Base-by-base conservation (phyloP, 2,797 vertebrate genomes). In the Poecilia wingei region DNA sequence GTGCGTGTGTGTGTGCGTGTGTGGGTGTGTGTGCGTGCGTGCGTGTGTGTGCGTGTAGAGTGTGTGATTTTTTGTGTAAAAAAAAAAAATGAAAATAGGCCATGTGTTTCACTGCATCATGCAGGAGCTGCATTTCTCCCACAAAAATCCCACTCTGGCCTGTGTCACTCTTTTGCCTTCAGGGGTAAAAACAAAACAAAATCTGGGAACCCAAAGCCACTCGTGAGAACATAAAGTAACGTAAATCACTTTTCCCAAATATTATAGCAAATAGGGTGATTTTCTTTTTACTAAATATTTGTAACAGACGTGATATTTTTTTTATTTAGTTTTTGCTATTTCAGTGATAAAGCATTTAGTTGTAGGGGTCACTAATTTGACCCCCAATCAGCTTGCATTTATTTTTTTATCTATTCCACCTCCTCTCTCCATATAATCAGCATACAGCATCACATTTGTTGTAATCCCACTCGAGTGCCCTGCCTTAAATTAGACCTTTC, bases 141-240 rank as follows among this genome's bases (percentile, higher is more conserved):
- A 87, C 85, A 86, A 84, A 53, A 93, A 88, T 94, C 91, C 80
- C 88, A 92, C 87, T 92, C 95, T 95, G 95, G 93, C 87, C 91
- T 94, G 85, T 93, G 93, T 95, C 94, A 95, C 90, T 90, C 84
- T 45, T 82, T 82, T 87, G 93, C 92, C 93, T 91, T 83, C 1
- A 91, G 92, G 92, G 88, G 84, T 81, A 85, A 92, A 87, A 92
- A 91, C 93, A 53, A 51, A 92, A 89, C 91, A 91, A 93, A 93
- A 90, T 91, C 93, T 95, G 94, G 88, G 95, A 96, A 96, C 92
- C 73, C 73, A 16, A 43, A 93, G 80, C 43, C 89, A 80, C 86
- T 77, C 83, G 91, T 89, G 89, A 87, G 78, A 82, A 72, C 10
- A 31, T 55, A 59, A 16, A 28, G 82, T 70, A 86, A 79, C 49